phyloP scores from a whole-genome alignment of 2,113 vertebrate species.

The Boulengeromyrus knoepffleri region DNA sequence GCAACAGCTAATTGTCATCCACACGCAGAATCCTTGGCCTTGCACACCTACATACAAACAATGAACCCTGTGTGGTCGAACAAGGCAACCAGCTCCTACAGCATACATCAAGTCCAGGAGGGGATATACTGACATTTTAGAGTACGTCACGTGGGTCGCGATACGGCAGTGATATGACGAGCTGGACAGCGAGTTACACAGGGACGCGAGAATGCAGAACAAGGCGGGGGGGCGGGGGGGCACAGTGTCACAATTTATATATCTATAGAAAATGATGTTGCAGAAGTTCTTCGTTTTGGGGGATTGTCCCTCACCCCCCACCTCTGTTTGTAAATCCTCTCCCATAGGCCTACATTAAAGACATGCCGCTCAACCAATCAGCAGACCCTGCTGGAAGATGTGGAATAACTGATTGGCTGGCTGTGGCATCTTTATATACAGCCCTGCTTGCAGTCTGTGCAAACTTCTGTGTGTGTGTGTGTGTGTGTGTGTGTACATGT shows the following conservation, averaged over 20 bases:
- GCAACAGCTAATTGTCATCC: not conserved
- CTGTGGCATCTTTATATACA: not conserved
- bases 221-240: not conserved
- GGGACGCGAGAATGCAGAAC: not conserved
- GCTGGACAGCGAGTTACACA: not conserved
- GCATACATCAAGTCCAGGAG: conserved; percentile 13
- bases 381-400: not conserved
- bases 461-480: not conserved
- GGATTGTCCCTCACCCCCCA: not conserved
- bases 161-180: not conserved
- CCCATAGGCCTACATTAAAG: not conserved
- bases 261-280: not conserved
- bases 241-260: not conserved
- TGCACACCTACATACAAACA: not conserved
- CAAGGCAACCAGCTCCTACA: conserved; percentile 32
- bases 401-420: not conserved
- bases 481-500: not conserved
- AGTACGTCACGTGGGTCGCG: not conserved
- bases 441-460: not conserved
- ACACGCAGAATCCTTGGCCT: not conserved
- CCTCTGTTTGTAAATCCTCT: not conserved
- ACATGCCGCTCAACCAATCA: not conserved
- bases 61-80: conserved; percentile 21
- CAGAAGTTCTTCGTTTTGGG: not conserved
- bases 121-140: not conserved